Base-by-base conservation (phyloP, 2,888 invertebrate genomes). In the Odontocolon sp. region DNA sequence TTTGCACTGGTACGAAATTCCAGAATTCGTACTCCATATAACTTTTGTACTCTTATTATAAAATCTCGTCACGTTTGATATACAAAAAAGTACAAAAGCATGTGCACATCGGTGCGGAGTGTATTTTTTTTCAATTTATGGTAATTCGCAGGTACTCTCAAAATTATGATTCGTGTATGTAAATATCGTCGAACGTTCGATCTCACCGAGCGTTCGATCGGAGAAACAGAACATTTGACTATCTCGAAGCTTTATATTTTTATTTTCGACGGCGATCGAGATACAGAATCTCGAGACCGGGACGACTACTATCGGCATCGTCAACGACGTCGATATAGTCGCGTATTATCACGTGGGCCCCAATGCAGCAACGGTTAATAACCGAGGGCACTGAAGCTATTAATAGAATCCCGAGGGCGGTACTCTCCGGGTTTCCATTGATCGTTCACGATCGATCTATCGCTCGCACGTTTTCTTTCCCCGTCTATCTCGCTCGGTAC, bases 371-470 rank as follows among this genome's bases (percentile, higher is more conserved):
- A 63, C 76, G 71, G 71, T 77, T 79, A 79, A 80, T 80, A 80
- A 80, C 77, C 75, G 75, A 77, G 71, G 71, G 67, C 56, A 71
- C 63, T 71, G 18, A 31, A 31, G 47, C 81, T 82, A 82, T 81
- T 80, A 80, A 82, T 82, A 82, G 82, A 75, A 78, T 28, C 70
- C 72, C 76, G 80, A 78, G 78, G 78, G 80, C 79, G 80, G 59
- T 63, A 52, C 47, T 63, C 45, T 67, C 54, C 57, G 38, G 28
- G 50, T 76, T 76, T 72, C 68, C 76, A 78, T 75, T 71, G 71
- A 72, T 78, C 76, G 56, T 59, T 68, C 61, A 16, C 68, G 70
- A 76, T 72, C 78, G 78, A 78, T 78, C 78, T 67, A 57, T 70
- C 77, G 45, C 45, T 54, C 23, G 45, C 63, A 52, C 45, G 59